Percentiles rank a stretch among this genome's conserved stretches.
Conservation (phyloP, 2,113 vertebrate genomes). For the Leptodactylus fuscus region DNA sequence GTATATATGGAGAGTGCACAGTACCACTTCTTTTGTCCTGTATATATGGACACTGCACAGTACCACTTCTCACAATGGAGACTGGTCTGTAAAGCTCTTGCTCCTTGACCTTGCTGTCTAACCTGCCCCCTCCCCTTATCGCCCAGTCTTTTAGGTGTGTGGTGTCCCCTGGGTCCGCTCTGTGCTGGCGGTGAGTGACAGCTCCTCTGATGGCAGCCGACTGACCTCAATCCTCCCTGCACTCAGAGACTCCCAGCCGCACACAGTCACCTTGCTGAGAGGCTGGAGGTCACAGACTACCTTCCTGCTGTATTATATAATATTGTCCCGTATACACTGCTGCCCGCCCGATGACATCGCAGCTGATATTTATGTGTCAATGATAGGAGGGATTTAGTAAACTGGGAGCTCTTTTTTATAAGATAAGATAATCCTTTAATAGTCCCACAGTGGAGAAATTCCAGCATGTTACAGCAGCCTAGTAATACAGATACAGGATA, state of each 20-base stretch:
- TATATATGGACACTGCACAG: background rate
- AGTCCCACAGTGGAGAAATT: too few species aligned
- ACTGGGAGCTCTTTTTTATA: too few species aligned
- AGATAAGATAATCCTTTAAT: too few species aligned
- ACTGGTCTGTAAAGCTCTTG: background rate
- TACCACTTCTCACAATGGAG: too few species aligned
- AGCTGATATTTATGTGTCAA: too few species aligned
- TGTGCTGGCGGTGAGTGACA: background rate
- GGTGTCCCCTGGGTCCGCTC: background rate
- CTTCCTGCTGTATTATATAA: background rate
- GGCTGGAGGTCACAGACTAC: conserved; percentile 19
- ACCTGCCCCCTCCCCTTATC: background rate
- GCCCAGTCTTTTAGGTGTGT: background rate
- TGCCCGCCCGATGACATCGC: too few species aligned
- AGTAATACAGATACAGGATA: too few species aligned
- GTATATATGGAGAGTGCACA: background rate
- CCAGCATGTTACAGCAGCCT: too few species aligned
- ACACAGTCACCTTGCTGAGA: conserved; percentile 20
- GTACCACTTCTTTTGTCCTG: background rate
- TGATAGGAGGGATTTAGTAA: background rate
- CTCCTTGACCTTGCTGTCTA: background rate
- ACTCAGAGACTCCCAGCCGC: background rate
- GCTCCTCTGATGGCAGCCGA: conserved; percentile 29
- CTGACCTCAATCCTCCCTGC: conserved; percentile 19
- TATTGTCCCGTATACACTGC: background rate